Evolutionary conservation across 2,797 vertebrate genomes (phyloP).

Genomic region (Pseudochirops cupreus): DNA sequence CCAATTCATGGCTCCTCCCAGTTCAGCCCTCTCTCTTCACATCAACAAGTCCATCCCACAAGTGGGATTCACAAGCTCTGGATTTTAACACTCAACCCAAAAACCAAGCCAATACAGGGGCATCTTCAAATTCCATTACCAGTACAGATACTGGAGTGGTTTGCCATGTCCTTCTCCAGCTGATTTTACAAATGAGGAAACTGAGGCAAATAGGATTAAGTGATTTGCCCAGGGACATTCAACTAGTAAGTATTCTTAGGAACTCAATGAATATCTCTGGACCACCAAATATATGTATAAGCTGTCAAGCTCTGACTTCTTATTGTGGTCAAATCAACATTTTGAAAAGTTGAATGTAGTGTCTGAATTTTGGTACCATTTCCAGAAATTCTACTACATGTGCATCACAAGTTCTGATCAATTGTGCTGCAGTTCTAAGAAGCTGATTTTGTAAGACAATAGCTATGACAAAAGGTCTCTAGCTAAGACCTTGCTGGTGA

Average conservation of each 20-base stretch:
- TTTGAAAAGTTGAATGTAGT: not conserved
- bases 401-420: not conserved
- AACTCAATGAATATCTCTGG: slow-evolving; percentile 17
- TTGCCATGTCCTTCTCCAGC: not conserved
- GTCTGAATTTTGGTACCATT: not conserved
- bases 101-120: no score
- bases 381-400: not conserved
- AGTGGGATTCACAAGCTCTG: no score
- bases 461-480: not conserved
- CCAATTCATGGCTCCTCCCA: no score
- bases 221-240: not conserved
- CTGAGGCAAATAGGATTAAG: not conserved
- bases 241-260: slow-evolving; percentile 13
- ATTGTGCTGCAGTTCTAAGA: not conserved
- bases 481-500: not conserved
- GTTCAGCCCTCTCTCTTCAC: no score
- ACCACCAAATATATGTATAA: not conserved
- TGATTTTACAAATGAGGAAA: not conserved
- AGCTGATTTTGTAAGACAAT: not conserved
- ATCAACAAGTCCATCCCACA: no score
- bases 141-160: not conserved
- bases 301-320: not conserved
- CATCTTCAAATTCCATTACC: no score
- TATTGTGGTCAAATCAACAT: not conserved
- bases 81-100: no score